Evolutionary conservation across 2,888 invertebrate genomes (phyloP).

Genomic region (Alsophila aescularia): DNA sequence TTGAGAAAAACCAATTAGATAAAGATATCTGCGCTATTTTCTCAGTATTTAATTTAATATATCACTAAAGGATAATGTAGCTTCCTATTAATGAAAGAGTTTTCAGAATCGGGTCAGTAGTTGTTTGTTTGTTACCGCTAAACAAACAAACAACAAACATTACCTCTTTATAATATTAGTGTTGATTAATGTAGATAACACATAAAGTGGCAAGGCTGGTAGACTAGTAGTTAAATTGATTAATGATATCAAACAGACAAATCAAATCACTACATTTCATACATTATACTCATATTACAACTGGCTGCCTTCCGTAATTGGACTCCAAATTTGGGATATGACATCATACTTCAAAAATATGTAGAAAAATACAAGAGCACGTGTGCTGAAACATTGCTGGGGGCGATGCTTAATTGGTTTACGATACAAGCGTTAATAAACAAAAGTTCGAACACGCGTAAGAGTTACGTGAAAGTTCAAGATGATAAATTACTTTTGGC

Average conservation of each 20-base stretch:
- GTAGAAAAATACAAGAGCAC: slow-evolving; percentile 25
- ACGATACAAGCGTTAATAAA: slow-evolving; percentile 23
- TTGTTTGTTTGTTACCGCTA: too few species aligned
- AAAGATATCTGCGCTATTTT: too few species aligned
- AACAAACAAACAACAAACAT: too few species aligned
- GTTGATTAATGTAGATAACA: neutral
- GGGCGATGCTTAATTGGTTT: slow-evolving; percentile 33
- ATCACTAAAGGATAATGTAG: too few species aligned
- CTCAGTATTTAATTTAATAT: too few species aligned
- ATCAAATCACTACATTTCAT: slow-evolving; percentile 38
- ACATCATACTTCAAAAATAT: slow-evolving; percentile 46
- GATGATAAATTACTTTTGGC: slow-evolving; percentile 29
- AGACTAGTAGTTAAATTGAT: slow-evolving; percentile 15
- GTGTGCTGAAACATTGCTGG: slow-evolving; percentile 33
- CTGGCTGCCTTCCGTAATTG: slow-evolving; percentile 46
- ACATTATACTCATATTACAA: slow-evolving; percentile 42
- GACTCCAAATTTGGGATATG: slow-evolving; percentile 45
- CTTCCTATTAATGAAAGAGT: too few species aligned
- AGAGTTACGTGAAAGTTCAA: slow-evolving; percentile 26
- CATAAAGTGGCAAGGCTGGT: neutral
- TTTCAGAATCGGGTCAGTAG: too few species aligned
- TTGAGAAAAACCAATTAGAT: too few species aligned
- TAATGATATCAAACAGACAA: slow-evolving; percentile 23
- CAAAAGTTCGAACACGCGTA: slow-evolving; percentile 19
- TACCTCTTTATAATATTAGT: too few species aligned